Evolutionary conservation across 2,113 vertebrate species (phyloP), one percentile per base, ranked within the genome.

Genomic region (Odocoileus hemionus): DNA sequence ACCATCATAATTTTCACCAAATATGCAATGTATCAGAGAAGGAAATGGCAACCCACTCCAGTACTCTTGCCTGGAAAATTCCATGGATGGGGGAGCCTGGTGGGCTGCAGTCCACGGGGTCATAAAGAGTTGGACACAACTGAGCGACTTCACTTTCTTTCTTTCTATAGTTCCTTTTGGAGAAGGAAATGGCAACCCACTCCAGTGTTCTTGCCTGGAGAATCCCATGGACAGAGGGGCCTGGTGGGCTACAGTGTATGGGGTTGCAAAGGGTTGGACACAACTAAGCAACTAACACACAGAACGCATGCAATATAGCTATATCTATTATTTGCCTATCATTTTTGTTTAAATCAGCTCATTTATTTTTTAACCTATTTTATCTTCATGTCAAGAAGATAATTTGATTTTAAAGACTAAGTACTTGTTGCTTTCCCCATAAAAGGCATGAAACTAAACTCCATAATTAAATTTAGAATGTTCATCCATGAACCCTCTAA

Each of bases 311-410:
- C n/a, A 39, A 13, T 70, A 70, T 54, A 39, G n/a, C 36, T 74
- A 54, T 93, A 33, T 39, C 13, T 89, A 50, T 70, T 79, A 54
- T 86, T 89, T 95, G 5, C 19, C 26, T 47, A 11, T 39, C 50
- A 78, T 90, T 94, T 96, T 82, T 70, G n/a, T 88, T 91, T 91
- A 89, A 78, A 83, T 89, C 58, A 93, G 23, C 6, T 82, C 30
- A 14, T 54, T 88, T 60, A 96, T 86, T 33, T 89, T 97, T 76
- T 95, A 94, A 80, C 13, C 16, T 70, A 19, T 21, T 26, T 76
- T 78, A 15, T 91, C 54, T 95, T 93, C 10, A 25, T 92, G 28
- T 57, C 25, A 86, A n/a, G 58, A 30, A 79, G 45, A 50, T 70
- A 83, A n/a, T n/a, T 84, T 78, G 39, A 93, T 80, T 91, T 76